A percentile compares a stretch with the other conserved stretches of the same genome.
These are phyloP conservation scores for Oncorhynchus mykiss DNA, from an alignment of 2,113 vertebrate species.

Conservation along the genomic window DNA sequence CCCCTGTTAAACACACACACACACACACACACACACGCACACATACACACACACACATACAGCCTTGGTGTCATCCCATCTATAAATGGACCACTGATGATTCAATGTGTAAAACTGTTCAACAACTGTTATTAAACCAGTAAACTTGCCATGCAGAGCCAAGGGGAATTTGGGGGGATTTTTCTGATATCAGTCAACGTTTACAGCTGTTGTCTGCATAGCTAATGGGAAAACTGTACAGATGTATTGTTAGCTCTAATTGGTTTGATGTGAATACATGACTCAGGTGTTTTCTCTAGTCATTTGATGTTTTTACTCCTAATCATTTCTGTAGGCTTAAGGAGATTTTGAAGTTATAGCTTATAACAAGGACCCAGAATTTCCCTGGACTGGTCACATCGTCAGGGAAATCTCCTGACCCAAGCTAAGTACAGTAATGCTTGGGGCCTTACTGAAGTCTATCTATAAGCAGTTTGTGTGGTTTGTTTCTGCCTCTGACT, in stretches of 20 bases:
- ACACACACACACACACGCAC: background rate
- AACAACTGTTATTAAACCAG: background rate
- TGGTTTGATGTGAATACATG: too few species aligned
- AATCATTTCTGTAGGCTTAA: too few species aligned
- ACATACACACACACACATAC: too few species aligned
- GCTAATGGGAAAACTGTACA: background rate
- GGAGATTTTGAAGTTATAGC: too few species aligned
- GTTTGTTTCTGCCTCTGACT: background rate
- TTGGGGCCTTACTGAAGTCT: background rate
- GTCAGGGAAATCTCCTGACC: background rate
- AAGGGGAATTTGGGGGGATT: background rate
- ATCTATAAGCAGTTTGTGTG: background rate
- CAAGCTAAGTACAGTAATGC: background rate
- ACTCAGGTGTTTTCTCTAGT: too few species aligned
- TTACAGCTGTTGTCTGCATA: background rate
- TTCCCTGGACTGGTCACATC: background rate
- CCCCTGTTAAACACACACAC: background rate
- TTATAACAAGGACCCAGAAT: too few species aligned
- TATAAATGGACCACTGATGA: background rate
- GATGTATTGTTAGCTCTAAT: too few species aligned
- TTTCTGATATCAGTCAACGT: background rate
- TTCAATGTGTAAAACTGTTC: background rate
- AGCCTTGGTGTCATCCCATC: background rate
- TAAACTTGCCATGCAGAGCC: background rate
- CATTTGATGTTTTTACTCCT: too few species aligned